These are phyloP conservation scores for Hanleya hanleyi DNA, from an alignment of 2,888 invertebrate species.

Conservation along the genomic window DNA sequence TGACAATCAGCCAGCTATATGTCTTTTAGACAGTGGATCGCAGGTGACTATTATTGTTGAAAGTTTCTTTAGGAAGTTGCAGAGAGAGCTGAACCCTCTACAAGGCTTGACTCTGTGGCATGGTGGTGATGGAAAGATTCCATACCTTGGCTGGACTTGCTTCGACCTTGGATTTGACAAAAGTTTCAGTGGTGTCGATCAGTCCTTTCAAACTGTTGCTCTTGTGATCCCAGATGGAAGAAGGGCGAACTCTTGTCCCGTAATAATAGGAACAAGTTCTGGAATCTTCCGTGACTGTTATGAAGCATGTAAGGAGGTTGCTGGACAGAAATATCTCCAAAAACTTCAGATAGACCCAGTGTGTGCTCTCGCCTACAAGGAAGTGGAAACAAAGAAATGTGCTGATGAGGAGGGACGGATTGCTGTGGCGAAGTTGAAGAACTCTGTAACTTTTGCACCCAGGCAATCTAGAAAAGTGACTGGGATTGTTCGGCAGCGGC, in stretches of 20 bases:
- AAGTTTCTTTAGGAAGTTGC: background rate
- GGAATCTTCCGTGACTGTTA: constrained; percentile 1
- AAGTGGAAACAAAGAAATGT: background rate
- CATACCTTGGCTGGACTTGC: background rate
- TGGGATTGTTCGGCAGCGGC: background rate
- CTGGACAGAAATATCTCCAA: background rate
- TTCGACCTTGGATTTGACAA: background rate
- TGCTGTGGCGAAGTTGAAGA: background rate
- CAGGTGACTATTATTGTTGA: background rate
- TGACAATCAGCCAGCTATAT: background rate
- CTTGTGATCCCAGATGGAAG: background rate
- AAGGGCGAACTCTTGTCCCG: background rate
- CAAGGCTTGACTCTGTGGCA: background rate
- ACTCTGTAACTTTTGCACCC: background rate
- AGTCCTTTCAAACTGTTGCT: background rate
- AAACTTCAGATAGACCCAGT: background rate
- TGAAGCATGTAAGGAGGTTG: background rate
- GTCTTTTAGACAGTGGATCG: background rate
- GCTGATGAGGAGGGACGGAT: background rate
- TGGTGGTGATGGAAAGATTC: background rate
- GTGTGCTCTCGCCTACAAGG: background rate
- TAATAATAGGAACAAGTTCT: background rate
- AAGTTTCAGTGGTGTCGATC: background rate
- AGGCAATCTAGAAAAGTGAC: background rate
- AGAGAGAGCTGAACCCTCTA: background rate